These are phyloP conservation scores for Lepidocolaptes lacrymiger DNA, from an alignment of 2,797 vertebrate genomes.

Conservation along the genomic window DNA sequence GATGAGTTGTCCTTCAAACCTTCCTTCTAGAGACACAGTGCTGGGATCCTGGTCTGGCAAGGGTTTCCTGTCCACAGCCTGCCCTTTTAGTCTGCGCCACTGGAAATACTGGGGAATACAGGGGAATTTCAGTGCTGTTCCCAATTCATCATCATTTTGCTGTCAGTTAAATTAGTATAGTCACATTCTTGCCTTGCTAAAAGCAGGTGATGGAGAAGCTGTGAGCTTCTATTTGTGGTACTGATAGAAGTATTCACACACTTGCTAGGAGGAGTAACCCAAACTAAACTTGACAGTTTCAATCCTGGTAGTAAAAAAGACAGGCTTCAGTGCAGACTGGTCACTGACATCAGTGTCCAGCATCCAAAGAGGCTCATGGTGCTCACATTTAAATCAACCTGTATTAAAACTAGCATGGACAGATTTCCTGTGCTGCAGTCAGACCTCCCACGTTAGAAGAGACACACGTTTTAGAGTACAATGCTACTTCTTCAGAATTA, in stretches of 20 bases:
- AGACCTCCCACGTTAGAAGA: neutral
- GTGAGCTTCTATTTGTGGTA: neutral
- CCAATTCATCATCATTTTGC: neutral
- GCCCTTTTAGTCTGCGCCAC: neutral
- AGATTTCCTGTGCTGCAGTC: neutral
- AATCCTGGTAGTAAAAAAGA: neutral
- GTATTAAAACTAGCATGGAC: neutral
- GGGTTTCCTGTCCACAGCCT: neutral
- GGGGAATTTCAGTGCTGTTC: neutral
- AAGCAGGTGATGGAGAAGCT: neutral
- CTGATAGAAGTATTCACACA: neutral
- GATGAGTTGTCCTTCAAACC: neutral
- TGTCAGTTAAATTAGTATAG: neutral
- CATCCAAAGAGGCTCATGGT: neutral
- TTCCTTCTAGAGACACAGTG: neutral
- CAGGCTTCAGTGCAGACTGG: neutral
- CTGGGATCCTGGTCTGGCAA: accelerated
- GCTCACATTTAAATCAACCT: neutral
- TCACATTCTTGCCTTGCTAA: neutral
- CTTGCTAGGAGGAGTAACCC: neutral
- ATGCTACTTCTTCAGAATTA: neutral
- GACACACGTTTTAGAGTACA: neutral
- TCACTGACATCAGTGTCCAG: neutral
- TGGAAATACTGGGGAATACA: neutral
- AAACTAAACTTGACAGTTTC: neutral